These are phyloP conservation scores for Lycocerus yunnanus DNA, from an alignment of 2,888 invertebrate species.

Conservation along the genomic window DNA sequence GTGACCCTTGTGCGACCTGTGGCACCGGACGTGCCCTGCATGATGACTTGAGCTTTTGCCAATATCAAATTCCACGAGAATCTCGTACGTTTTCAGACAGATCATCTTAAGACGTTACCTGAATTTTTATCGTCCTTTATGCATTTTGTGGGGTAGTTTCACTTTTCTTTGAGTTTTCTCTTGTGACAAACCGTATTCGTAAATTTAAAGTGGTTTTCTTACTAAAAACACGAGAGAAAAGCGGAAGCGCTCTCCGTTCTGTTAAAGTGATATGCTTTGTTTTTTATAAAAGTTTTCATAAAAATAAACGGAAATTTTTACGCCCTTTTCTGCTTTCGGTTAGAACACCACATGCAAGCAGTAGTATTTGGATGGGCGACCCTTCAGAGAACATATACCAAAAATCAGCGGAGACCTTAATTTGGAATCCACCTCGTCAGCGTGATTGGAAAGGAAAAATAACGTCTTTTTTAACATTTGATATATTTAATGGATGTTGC, in stretches of 20 bases:
- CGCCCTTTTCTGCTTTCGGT: not conserved
- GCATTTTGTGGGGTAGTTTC: not conserved
- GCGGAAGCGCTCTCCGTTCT: not conserved
- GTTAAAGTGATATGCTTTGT: not conserved
- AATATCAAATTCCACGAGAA: conserved; percentile 32
- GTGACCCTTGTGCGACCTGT: conserved; percentile 36
- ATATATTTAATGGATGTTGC: too few species aligned
- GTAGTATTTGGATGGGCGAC: too few species aligned
- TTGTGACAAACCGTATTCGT: conserved; percentile 1
- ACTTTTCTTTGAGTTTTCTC: conserved; percentile 12
- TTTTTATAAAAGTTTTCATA: not conserved
- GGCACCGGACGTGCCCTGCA: conserved; percentile 37
- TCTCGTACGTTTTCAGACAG: conserved; percentile 29
- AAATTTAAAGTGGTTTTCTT: conserved; percentile 4
- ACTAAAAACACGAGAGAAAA: not conserved
- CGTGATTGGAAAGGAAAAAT: too few species aligned
- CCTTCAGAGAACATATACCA: too few species aligned
- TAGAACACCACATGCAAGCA: too few species aligned
- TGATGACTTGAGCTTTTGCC: conserved; percentile 24
- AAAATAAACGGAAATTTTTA: not conserved
- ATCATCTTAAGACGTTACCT: conserved; percentile 25
- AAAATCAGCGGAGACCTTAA: too few species aligned
- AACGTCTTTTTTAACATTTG: too few species aligned
- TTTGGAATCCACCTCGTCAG: too few species aligned
- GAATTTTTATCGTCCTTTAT: conserved; percentile 26